phyloP scores from a whole-genome alignment of 2,797 vertebrate species.

The Rhynchotus rufescens region DNA sequence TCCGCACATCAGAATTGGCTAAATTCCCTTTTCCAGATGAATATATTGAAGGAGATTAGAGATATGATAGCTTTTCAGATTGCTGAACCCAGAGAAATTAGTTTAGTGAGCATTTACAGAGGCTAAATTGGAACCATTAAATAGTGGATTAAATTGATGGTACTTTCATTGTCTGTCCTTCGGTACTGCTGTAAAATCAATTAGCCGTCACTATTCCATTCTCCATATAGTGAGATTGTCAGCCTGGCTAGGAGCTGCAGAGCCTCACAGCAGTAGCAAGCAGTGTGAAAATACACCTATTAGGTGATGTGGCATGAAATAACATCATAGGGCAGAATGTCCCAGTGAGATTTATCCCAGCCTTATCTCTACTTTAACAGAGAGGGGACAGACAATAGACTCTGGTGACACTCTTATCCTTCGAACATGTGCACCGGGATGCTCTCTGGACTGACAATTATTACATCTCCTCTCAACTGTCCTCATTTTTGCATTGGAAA shows the following conservation, averaged over 20 bases:
- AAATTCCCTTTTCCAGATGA: conserved; percentile 99
- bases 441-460: conserved; percentile 76
- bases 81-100: conserved; percentile 99
- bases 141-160: conserved; percentile 99
- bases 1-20: conserved; percentile 99
- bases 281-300: conserved; percentile 80
- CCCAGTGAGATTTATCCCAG: conserved; percentile 76
- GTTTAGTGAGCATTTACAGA: conserved; percentile 99
- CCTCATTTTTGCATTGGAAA: conserved; percentile 66
- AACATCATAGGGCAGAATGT: conserved; percentile 75
- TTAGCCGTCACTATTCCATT: conserved; percentile 99
- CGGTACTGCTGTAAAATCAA: conserved; percentile 99
- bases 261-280: conserved; percentile 86
- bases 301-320: conserved; percentile 78
- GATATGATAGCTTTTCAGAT: conserved; percentile 99
- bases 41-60: conserved; percentile 99
- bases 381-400: conserved; percentile 78
- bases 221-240: conserved; percentile 98
- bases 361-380: conserved; percentile 80
- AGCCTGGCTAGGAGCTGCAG: conserved; percentile 92
- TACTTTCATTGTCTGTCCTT: conserved; percentile 99
- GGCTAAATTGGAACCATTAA: conserved; percentile 99
- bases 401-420: conserved; percentile 78
- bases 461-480: conserved; percentile 30
- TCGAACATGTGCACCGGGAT: conserved; percentile 63